Evolutionary conservation across 2,113 vertebrate species (phyloP), one percentile per base, ranked within the genome.

Genomic region (Nycticryphes semicollaris): DNA sequence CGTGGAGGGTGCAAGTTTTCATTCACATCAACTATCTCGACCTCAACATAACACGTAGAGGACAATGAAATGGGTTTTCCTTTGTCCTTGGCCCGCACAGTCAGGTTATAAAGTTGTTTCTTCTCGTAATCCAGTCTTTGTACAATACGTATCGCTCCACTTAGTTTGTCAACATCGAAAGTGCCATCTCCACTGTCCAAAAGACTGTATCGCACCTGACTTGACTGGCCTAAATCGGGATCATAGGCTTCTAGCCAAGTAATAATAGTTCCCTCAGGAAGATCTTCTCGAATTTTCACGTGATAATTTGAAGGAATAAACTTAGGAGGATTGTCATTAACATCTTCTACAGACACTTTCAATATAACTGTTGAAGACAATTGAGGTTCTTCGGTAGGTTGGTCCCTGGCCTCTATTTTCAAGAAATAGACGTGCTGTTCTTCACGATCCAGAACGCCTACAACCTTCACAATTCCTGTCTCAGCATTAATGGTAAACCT

Each of bases 161-260:
- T 99, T 54, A 99, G 97, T 95, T 99, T 99, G 96, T 99, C 99
- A 23, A 99, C 98, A 53, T 99, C 99, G 51, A 99, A 99, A 66
- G 97, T 98, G 41, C 99, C 98, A 13, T 99, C 99, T 39, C 99
- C 99, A 3, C 97, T 98, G 90, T 99, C 99, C 74, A 98, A 74
- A 33, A 99, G 98, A 86, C 98, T 99, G 96, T 99, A 99, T 21
- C 99, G 98, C 89, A 99, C 98, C 96, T 99, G 99, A 91, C 99
- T 98, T n/a, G 99, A 99, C 33, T 98, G 98, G 28, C 99, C 99
- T 7, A 98, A 30, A 66, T 99, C 99, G 5, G 98, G 98, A 96
- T 99, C 99, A 0, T 99, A 97, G 62, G 99, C 99, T 96, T 99
- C 99, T 50, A 99, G 95, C 99, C 99, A 99, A 25, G 97, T 99